These are phyloP conservation scores for Trichonephila clavipes DNA, from an alignment of 1,140 invertebrate genomes.

Conservation along the genomic window DNA sequence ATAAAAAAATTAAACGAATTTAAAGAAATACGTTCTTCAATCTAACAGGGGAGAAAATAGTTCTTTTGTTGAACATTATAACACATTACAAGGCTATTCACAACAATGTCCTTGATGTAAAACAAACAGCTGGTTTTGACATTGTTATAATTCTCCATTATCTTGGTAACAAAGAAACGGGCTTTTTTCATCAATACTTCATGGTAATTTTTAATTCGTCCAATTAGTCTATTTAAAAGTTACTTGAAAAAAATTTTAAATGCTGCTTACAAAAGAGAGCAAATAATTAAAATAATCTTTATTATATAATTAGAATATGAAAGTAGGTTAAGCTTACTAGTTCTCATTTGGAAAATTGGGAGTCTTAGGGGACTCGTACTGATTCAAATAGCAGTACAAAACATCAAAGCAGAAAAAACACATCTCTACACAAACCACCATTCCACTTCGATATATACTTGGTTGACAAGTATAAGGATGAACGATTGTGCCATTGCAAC, in stretches of 20 bases:
- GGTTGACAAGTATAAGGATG: conserved; percentile 83
- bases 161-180: background rate
- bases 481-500: conserved; percentile 82
- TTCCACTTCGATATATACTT: conserved; percentile 81
- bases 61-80: background rate
- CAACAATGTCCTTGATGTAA: conserved; percentile 19
- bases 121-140: conserved; percentile 47
- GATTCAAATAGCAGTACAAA: conserved; percentile 95
- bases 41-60: background rate
- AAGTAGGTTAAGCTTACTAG: conserved; percentile 87
- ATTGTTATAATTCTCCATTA: background rate
- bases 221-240: background rate
- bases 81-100: background rate
- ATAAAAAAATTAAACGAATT: background rate
- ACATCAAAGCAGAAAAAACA: conserved; percentile 99
- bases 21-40: background rate
- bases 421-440: conserved; percentile 95
- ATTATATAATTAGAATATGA: conserved; percentile 16
- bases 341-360: conserved; percentile 96
- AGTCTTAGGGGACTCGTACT: conserved; percentile 92
- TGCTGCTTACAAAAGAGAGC: too few relatives aligned
- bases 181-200: too few relatives aligned
- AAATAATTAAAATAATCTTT: background rate
- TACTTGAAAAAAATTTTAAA: background rate
- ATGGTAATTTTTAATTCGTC: too few relatives aligned